Conservation (phyloP, 2,113 vertebrate genomes). For the Gopherus flavomarginatus region DNA sequence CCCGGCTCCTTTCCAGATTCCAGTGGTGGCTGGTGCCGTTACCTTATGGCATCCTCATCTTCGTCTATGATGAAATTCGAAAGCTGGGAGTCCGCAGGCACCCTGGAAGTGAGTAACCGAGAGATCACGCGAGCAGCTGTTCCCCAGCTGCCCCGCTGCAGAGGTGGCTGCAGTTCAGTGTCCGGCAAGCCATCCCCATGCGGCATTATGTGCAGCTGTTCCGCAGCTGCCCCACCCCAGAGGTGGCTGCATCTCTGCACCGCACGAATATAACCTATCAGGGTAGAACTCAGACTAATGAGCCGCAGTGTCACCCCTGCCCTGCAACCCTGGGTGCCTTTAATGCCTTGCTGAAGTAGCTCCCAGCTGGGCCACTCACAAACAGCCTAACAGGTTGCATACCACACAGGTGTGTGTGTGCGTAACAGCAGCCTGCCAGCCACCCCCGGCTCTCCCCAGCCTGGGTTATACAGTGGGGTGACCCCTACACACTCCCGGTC, state of each 20-base stretch:
- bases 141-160: neutral
- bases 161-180: neutral
- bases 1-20: slow-evolving; percentile 66
- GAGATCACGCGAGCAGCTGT: neutral
- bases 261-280: neutral
- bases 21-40: slow-evolving; percentile 91
- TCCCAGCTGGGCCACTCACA: neutral
- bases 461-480: neutral
- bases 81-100: slow-evolving; percentile 87
- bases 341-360: neutral
- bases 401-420: neutral
- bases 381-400: neutral
- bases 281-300: neutral
- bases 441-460: neutral
- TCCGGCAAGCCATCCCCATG: neutral
- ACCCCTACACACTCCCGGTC: neutral
- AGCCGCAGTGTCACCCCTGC: neutral
- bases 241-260: neutral
- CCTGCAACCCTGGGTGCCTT: neutral
- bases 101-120: slow-evolving; percentile 84
- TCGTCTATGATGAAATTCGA: slow-evolving; percentile 88
- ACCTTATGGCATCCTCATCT: slow-evolving; percentile 87
- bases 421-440: neutral
- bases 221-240: neutral
- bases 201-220: neutral